Conservation (phyloP, 2,113 vertebrate species). For the Brachyhypopomus gauderio region DNA sequence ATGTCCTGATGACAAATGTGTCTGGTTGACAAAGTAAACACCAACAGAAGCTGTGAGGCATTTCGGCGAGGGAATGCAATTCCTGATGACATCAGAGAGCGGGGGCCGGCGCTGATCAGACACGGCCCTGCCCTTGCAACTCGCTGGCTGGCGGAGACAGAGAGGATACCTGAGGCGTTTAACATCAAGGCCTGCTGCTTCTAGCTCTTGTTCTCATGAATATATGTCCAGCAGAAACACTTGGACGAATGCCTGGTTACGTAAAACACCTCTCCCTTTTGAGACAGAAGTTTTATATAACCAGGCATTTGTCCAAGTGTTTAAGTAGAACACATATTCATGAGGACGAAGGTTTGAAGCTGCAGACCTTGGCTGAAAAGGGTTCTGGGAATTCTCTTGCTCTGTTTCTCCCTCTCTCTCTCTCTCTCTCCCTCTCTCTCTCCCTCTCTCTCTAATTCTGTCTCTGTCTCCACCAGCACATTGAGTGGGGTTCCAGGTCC, state of each 20-base stretch:
- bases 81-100: slow-evolving; percentile 14
- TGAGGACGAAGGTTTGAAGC: slow-evolving; percentile 5
- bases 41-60: slow-evolving; percentile 15
- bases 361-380: slow-evolving; percentile 9
- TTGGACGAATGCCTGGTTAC: not conserved
- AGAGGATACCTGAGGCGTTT: slow-evolving; percentile 6
- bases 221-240: slow-evolving; percentile 5
- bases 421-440: no score
- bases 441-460: not conserved
- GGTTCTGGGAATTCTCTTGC: slow-evolving; percentile 6
- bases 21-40: slow-evolving; percentile 14
- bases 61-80: slow-evolving; percentile 6
- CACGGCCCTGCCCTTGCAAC: slow-evolving; percentile 3
- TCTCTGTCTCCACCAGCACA: slow-evolving; percentile 1
- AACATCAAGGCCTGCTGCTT: not conserved
- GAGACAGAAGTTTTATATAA: slow-evolving; percentile 16
- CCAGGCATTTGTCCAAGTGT: slow-evolving; percentile 3
- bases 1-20: slow-evolving; percentile 28
- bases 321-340: slow-evolving; percentile 30
- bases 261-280: slow-evolving; percentile 13
- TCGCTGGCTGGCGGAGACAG: not conserved
- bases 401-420: not conserved
- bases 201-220: not conserved
- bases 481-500: not conserved
- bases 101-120: slow-evolving; percentile 9